A percentile compares a stretch with the other conserved stretches of the same genome.
phyloP scores from a whole-genome alignment of 2,888 invertebrate genomes.

The Andrena hattorfiana region DNA sequence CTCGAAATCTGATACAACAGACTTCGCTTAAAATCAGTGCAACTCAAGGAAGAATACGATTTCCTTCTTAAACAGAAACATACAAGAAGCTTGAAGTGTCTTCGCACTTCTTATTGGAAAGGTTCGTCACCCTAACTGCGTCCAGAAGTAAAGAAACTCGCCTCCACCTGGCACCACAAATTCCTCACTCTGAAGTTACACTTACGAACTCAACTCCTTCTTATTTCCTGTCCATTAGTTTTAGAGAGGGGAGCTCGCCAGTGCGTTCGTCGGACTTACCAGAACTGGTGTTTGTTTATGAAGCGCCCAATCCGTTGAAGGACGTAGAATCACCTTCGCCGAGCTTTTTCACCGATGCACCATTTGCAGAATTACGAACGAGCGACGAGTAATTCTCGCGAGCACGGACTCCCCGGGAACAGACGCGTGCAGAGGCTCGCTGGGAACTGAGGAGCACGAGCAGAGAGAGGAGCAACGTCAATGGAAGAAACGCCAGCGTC shows the following conservation, averaged over 20 bases:
- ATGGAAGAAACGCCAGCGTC: constrained; percentile 64
- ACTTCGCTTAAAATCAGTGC: not conserved
- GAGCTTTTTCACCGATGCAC: not conserved
- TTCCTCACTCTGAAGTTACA: too few species aligned
- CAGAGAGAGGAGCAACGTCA: constrained; percentile 52
- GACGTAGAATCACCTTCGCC: not conserved
- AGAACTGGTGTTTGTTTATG: not conserved
- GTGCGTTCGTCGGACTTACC: constrained; percentile 34
- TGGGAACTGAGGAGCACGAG: constrained; percentile 47
- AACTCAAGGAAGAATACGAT: not conserved
- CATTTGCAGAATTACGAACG: not conserved
- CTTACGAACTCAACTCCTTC: too few species aligned
- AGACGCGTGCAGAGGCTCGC: constrained; percentile 39
- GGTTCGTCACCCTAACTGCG: too few species aligned
- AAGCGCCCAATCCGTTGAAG: constrained; percentile 3
- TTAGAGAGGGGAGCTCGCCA: not conserved
- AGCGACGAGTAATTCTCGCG: not conserved
- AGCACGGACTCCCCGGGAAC: constrained; percentile 4
- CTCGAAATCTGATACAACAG: not conserved
- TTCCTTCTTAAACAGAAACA: too few species aligned
- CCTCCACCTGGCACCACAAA: too few species aligned
- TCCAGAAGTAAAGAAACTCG: too few species aligned
- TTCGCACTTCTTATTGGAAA: too few species aligned
- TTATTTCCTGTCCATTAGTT: not conserved
- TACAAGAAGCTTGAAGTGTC: too few species aligned